Evolutionary conservation across 2,797 vertebrate genomes (phyloP), one percentile per base, ranked within the genome.

Genomic region (Gila robusta): DNA sequence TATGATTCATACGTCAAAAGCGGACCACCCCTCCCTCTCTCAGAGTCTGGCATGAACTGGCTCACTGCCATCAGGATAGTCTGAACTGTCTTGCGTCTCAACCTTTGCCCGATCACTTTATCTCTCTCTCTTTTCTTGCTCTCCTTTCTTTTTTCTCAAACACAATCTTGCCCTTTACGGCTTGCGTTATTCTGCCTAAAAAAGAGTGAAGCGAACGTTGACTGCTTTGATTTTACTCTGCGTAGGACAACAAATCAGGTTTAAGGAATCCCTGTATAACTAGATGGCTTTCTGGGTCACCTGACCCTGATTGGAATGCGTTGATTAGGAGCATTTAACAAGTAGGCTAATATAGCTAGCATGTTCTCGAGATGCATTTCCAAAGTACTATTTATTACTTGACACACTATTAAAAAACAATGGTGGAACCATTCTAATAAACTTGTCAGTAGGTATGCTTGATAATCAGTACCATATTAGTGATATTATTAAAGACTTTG

Each of bases 41-140:
- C 74, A 44, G 32, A 76, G 72, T 72, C 71, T 39, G 35, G 19
- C 67, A 19, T 26, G 44, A 80, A 79, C 52, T 76, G 26, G 56
- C 80, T 79, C 6, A 4, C 79, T 39, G 59, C 59, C 47, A 56
- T 59, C 17, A 44, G 69, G 11, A 79, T 66, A 71, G 56, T 85
- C 21, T 85, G 70, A 82, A 92, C 89, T 83, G 88, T 88, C 89
- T 85, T 70, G 10, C 91, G 90, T 92, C 91, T 93, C 89, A 90
- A 91, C 76, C 91, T 92, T 49, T 86, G 72, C 54, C 39, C 73
- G 72, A 17, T 79, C 23, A 79, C 64, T 70, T 78, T 67, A 76
- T 80, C 86, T 70, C 59, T 67, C 69, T 49, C 69, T 49, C 47
- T 49, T 49, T 47, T 49, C 47, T 52, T 54, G 41, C 76, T 14